These are phyloP conservation scores for Mythimna albipuncta DNA, from an alignment of 2,888 invertebrate genomes.

Conservation along the genomic window DNA sequence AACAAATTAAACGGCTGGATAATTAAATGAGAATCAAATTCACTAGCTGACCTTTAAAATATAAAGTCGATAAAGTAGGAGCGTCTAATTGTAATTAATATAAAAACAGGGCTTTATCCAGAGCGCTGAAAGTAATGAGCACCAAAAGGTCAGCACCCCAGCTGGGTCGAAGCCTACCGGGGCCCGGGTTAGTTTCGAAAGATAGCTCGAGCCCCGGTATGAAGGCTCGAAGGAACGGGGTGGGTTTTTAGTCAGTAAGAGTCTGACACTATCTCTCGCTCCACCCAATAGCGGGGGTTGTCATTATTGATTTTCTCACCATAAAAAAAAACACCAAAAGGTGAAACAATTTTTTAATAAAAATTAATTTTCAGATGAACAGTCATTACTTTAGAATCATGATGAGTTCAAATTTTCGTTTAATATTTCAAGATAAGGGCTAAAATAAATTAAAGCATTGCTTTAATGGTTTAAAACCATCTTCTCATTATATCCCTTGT, in stretches of 20 bases:
- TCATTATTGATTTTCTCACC: too few species aligned
- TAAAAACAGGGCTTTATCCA: constrained; percentile 45
- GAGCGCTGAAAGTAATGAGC: constrained; percentile 54
- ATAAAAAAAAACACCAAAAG: background rate
- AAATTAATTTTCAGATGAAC: constrained; percentile 28
- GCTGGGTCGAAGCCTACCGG: too few species aligned
- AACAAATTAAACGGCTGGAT: background rate
- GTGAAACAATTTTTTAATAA: constrained; percentile 63
- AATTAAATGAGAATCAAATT: constrained; percentile 1
- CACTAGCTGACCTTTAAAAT: constrained; percentile 3
- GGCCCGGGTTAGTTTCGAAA: too few species aligned
- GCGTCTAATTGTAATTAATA: constrained; percentile 51
- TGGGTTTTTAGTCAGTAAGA: too few species aligned
- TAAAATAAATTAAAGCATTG: too few species aligned
- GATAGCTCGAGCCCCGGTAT: too few species aligned
- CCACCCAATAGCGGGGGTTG: too few species aligned
- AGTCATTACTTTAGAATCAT: constrained; percentile 7
- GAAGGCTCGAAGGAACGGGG: too few species aligned
- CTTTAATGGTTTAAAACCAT: too few species aligned
- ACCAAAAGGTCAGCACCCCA: background rate
- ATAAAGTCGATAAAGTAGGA: constrained; percentile 26
- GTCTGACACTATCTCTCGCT: too few species aligned
- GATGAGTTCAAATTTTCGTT: background rate
- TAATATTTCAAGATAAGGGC: background rate
- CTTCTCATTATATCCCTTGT: too few species aligned